These are phyloP conservation scores for Apeltes quadracus DNA, from an alignment of 2,113 vertebrate species.

Conservation along the genomic window DNA sequence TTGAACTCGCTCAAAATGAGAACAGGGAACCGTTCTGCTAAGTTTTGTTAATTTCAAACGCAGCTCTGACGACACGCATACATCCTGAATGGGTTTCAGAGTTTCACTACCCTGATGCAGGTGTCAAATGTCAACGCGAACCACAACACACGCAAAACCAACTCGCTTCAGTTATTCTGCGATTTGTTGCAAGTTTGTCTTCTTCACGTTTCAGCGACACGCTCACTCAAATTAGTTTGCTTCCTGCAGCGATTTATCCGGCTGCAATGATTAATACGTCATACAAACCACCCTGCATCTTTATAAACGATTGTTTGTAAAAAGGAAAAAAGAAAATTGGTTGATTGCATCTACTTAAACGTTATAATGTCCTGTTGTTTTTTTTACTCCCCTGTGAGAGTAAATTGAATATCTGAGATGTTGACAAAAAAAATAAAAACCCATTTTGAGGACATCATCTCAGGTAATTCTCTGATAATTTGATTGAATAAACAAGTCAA, in stretches of 20 bases:
- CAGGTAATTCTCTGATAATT: background rate
- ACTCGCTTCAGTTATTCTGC: background rate
- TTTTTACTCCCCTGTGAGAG: background rate
- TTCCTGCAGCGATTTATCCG: background rate
- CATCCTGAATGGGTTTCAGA: slow-evolving; percentile 14
- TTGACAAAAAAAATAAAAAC: background rate
- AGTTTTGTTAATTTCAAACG: no score
- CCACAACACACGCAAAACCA: slow-evolving; percentile 2
- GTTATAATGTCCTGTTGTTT: background rate
- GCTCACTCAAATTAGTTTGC: background rate
- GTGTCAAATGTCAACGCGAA: slow-evolving; percentile 17
- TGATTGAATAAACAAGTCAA: background rate
- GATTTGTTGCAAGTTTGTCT: slow-evolving; percentile 5
- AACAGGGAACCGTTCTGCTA: no score
- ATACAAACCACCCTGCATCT: no score
- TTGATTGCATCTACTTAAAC: background rate
- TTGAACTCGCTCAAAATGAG: background rate
- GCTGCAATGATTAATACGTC: no score
- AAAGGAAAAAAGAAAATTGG: no score
- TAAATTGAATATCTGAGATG: background rate
- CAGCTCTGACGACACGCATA: no score
- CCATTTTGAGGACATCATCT: background rate
- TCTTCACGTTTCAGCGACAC: background rate
- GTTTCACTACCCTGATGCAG: slow-evolving; percentile 5
- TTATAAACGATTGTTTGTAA: background rate